Percentiles rank a stretch among this genome's conserved stretches.
Conservation (phyloP, 2,888 invertebrate genomes). For the Tyria jacobaeae region DNA sequence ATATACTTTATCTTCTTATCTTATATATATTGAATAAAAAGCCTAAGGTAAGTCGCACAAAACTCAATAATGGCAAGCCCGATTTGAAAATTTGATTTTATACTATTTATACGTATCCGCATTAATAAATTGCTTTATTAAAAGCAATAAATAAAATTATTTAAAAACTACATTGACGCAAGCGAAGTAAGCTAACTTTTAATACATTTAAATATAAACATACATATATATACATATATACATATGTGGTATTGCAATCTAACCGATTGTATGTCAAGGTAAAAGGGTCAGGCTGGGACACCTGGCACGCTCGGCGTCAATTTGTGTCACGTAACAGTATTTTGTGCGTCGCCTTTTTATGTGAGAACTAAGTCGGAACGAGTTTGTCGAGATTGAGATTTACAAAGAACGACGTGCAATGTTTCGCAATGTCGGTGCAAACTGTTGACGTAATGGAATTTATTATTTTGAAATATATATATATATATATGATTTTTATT, state of each 20-base stretch:
- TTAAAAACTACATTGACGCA: too few relatives aligned
- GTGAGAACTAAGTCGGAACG: background rate
- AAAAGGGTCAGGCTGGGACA: conserved; percentile 10
- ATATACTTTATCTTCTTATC: too few relatives aligned
- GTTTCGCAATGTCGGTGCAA: conserved; percentile 1
- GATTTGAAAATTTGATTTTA: too few relatives aligned
- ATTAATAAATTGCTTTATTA: too few relatives aligned
- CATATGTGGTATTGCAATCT: conserved; percentile 1
- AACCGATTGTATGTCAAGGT: conserved; percentile 17
- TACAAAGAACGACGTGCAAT: conserved; percentile 6
- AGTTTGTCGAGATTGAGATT: background rate
- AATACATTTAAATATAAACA: background rate
- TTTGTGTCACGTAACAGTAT: conserved; percentile 20
- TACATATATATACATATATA: background rate
- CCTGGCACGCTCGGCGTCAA: conserved; percentile 17
- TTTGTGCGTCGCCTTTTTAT: conserved; percentile 13
- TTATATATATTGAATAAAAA: too few relatives aligned
- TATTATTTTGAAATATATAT: background rate
- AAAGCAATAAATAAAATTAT: too few relatives aligned
- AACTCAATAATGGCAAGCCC: too few relatives aligned
- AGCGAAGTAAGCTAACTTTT: too few relatives aligned
- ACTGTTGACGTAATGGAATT: background rate
- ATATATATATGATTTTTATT: background rate
- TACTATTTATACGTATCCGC: too few relatives aligned
- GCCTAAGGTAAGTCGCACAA: too few relatives aligned